Percentiles rank a stretch among this genome's conserved stretches.
Conservation (phyloP, 2,113 vertebrate genomes). For the Callionymus lyra region DNA sequence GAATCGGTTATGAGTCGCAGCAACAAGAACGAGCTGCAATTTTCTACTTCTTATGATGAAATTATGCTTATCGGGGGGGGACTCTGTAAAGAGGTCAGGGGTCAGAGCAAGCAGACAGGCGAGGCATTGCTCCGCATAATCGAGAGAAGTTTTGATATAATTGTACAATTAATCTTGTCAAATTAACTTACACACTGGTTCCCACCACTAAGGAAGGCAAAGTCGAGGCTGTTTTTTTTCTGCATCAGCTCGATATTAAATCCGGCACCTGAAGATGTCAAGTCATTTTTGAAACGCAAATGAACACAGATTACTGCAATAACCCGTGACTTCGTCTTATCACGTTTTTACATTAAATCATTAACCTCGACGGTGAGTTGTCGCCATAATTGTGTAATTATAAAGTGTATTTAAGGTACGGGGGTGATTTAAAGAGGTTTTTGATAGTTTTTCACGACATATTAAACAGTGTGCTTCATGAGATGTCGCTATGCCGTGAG, state of each 20-base stretch:
- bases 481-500: too few species aligned
- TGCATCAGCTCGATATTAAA: slow-evolving; percentile 68
- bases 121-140: slow-evolving; percentile 67
- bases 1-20: slow-evolving; percentile 42
- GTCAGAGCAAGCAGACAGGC: slow-evolving; percentile 58
- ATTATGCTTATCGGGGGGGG: slow-evolving; percentile 69
- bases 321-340: slow-evolving; percentile 65
- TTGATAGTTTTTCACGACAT: too few species aligned
- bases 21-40: slow-evolving; percentile 57
- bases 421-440: too few species aligned
- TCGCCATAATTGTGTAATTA: slow-evolving; percentile 22
- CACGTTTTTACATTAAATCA: slow-evolving; percentile 57
- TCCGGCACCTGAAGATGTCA: slow-evolving; percentile 56
- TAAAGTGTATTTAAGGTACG: not conserved
- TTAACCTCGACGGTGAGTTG: slow-evolving; percentile 63
- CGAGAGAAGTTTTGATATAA: slow-evolving; percentile 72
- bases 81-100: slow-evolving; percentile 62
- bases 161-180: slow-evolving; percentile 76
- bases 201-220: slow-evolving; percentile 60
- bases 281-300: slow-evolving; percentile 6
- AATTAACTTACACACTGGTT: slow-evolving; percentile 70
- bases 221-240: slow-evolving; percentile 65
- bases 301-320: slow-evolving; percentile 53
- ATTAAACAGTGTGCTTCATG: too few species aligned
- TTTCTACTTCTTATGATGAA: slow-evolving; percentile 56